phyloP scores from a whole-genome alignment of 2,797 vertebrate genomes.

The Periophthalmus magnuspinnatus region DNA sequence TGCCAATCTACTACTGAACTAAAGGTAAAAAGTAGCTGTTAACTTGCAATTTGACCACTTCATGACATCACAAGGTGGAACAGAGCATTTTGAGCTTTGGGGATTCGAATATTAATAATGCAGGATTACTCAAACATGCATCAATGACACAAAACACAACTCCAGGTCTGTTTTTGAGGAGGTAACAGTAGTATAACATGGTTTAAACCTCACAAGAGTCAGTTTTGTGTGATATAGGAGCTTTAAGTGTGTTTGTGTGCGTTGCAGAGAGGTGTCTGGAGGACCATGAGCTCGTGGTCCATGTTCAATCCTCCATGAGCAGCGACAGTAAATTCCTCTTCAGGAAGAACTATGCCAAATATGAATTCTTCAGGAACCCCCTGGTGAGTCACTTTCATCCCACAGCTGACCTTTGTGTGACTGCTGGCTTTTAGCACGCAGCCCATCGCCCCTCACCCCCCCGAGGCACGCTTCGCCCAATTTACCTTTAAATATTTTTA shows the following conservation, averaged over 20 bases:
- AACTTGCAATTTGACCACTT: too few relatives aligned
- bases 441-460: slow-evolving; percentile 12
- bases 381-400: slow-evolving; percentile 78
- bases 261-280: slow-evolving; percentile 82
- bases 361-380: slow-evolving; percentile 98
- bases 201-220: too few relatives aligned
- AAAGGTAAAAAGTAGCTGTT: too few relatives aligned
- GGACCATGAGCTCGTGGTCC: slow-evolving; percentile 93
- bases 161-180: too few relatives aligned
- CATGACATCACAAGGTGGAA: too few relatives aligned
- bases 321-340: slow-evolving; percentile 94
- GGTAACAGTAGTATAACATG: too few relatives aligned
- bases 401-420: slow-evolving; percentile 46
- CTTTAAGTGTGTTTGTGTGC: slow-evolving; percentile 3
- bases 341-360: slow-evolving; percentile 99
- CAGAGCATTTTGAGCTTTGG: too few relatives aligned
- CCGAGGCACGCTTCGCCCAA: slow-evolving; percentile 8
- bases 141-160: too few relatives aligned
- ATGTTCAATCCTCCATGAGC: slow-evolving; percentile 90
- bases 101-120: too few relatives aligned
- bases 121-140: too few relatives aligned
- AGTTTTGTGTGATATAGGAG: too few relatives aligned
- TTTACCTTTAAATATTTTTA: slow-evolving; percentile 33
- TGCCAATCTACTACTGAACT: too few relatives aligned
- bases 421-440: slow-evolving; percentile 37